Base-by-base conservation (phyloP, 2,888 invertebrate species). In the Sinhomidia bicolor region DNA sequence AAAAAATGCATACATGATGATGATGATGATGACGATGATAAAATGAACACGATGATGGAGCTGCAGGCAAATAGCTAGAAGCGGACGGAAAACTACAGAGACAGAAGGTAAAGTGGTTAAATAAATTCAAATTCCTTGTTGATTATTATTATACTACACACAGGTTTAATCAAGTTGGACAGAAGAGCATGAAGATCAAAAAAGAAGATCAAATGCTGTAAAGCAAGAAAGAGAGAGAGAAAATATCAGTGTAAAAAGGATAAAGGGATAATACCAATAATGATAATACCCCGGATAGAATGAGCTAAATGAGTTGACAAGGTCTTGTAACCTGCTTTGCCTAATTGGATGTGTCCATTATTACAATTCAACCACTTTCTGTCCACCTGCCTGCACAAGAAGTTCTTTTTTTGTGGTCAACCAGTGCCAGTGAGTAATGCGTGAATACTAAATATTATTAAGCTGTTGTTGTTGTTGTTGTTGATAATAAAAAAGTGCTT, bases 321-420 rank as follows among this genome's bases (percentile, higher is more conserved):
- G 91, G 91, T 91, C 91, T 91, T 90, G 82, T 87, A 90, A 86
- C 88, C 91, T 91, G 85, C 89, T 88, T 90, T 83, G 88, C 88
- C 91, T 91, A 91, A 91, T 91, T 91, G 91, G 91, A 90, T 90
- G 87, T 91, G 91, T 91, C 91, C 91, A 90, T 91, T 91, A 90
- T 89, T 90, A 85, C 88, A 84, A 47, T 32, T 29, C 76, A 87
- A 65, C 81, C 82, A 71, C 32, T 85, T 41, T 79, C 78, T 79
- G 65, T 76, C 87, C 82, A 89, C 82, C 87, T 87, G 87, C 87
- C 82, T 87, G 62, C 74, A 82, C 76, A 74, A 87, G 76, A 87
- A 41, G 86, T 65, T n/a, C n/a, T n/a, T n/a, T n/a, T n/a, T 86
- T 86, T 81, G 86, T 86, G 86, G 86, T 86, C 74, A 81, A 80